Evolutionary conservation across 1,140 invertebrate species (phyloP).

Genomic region (Brachionus rotundiformis): DNA sequence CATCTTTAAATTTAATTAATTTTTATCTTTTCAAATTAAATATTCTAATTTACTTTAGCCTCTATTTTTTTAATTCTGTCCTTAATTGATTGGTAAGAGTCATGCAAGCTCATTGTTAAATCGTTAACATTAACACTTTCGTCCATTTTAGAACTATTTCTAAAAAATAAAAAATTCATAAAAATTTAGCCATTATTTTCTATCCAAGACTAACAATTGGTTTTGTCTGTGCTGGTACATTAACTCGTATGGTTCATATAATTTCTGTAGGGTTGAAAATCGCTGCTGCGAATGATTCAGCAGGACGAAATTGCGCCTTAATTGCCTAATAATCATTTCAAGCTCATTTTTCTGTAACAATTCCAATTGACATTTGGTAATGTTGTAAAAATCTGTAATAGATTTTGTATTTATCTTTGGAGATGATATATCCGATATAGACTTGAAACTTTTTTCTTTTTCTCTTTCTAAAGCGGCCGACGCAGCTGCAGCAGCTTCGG

Average conservation of each 20-base stretch:
- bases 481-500: constrained; percentile 33
- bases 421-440: not conserved
- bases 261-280: constrained; percentile 9
- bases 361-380: constrained; percentile 16
- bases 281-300: constrained; percentile 50
- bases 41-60: not conserved
- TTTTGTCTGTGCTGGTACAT: constrained; percentile 29
- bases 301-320: constrained; percentile 46
- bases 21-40: no score
- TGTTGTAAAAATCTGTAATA: constrained; percentile 1
- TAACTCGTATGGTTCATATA: constrained; percentile 41
- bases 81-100: constrained; percentile 36
- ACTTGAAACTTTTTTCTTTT: constrained; percentile 40
- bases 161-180: not conserved
- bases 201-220: constrained; percentile 39
- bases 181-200: no score
- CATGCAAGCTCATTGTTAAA: constrained; percentile 6
- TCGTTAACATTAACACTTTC: constrained; percentile 28
- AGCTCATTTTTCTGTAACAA: constrained; percentile 40
- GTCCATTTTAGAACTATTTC: constrained; percentile 2
- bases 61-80: constrained; percentile 47
- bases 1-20: constrained; percentile 26
- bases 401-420: not conserved
- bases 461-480: constrained; percentile 27
- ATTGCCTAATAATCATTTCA: constrained; percentile 47